These are phyloP conservation scores for Apocheima hispidaria DNA, from an alignment of 2,888 invertebrate species.

Conservation along the genomic window DNA sequence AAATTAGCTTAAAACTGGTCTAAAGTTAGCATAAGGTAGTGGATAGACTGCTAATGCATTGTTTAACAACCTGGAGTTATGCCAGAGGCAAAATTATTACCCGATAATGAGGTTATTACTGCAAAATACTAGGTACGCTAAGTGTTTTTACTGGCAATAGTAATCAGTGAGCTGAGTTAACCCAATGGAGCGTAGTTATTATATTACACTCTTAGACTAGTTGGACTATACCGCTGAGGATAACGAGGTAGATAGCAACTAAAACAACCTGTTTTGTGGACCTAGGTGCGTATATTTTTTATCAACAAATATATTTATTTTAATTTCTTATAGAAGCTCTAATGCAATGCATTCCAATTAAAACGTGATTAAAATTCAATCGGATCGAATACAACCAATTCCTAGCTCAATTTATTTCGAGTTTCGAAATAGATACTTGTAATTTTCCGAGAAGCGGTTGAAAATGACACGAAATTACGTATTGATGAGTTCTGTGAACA, in stretches of 20 bases:
- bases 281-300: too few species aligned
- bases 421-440: constrained; percentile 1
- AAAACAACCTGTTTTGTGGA: too few species aligned
- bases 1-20: constrained; percentile 16
- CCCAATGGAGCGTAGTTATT: background rate
- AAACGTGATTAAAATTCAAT: background rate
- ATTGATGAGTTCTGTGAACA: constrained; percentile 21
- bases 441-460: constrained; percentile 14
- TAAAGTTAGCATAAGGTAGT: constrained; percentile 12
- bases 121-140: constrained; percentile 35
- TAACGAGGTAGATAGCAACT: too few species aligned
- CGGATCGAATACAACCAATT: background rate
- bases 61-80: constrained; percentile 27
- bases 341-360: background rate
- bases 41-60: constrained; percentile 23
- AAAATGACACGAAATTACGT: constrained; percentile 10
- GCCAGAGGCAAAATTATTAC: constrained; percentile 36
- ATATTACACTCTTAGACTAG: too few species aligned
- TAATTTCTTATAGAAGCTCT: background rate
- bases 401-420: background rate
- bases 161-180: background rate
- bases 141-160: constrained; percentile 25
- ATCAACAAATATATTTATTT: too few species aligned
- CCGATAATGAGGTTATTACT: constrained; percentile 39
- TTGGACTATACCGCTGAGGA: background rate